Percentiles rank a stretch among this genome's conserved stretches.
These are phyloP conservation scores for Zalophus californianus DNA, from an alignment of 2,797 vertebrate genomes.

Conservation along the genomic window DNA sequence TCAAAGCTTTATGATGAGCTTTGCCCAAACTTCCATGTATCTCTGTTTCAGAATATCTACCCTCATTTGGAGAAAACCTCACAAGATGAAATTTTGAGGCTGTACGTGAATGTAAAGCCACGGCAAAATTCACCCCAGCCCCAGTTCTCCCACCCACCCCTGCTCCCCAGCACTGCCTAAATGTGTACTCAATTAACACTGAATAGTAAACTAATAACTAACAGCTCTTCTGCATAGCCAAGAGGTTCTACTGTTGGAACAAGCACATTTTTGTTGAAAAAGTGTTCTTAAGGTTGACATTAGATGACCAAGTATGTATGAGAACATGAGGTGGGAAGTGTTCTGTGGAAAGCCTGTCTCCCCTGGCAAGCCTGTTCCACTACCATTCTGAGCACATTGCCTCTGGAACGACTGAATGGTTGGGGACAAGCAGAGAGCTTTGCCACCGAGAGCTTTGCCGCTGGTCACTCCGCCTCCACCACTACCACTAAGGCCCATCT, in stretches of 20 bases:
- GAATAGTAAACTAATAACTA: neutral
- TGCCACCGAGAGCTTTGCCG: neutral
- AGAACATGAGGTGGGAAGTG: neutral
- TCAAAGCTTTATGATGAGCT: neutral
- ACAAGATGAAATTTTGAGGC: neutral
- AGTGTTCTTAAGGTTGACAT: neutral
- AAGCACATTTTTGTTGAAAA: neutral
- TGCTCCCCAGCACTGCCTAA: neutral
- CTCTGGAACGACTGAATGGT: neutral
- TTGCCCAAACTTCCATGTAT: neutral
- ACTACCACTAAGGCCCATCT: neutral
- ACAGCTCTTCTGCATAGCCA: neutral
- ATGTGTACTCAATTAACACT: neutral
- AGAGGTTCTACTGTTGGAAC: neutral
- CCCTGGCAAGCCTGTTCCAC: neutral
- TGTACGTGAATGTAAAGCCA: neutral
- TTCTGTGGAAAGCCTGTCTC: neutral
- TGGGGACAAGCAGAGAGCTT: neutral
- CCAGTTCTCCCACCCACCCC: neutral
- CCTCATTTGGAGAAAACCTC: neutral
- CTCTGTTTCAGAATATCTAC: neutral
- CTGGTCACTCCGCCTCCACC: neutral
- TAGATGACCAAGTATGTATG: neutral
- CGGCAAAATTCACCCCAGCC: neutral
- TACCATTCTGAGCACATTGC: neutral